phyloP scores from a whole-genome alignment of 2,113 vertebrate genomes.

The Rhinogobius similis region DNA sequence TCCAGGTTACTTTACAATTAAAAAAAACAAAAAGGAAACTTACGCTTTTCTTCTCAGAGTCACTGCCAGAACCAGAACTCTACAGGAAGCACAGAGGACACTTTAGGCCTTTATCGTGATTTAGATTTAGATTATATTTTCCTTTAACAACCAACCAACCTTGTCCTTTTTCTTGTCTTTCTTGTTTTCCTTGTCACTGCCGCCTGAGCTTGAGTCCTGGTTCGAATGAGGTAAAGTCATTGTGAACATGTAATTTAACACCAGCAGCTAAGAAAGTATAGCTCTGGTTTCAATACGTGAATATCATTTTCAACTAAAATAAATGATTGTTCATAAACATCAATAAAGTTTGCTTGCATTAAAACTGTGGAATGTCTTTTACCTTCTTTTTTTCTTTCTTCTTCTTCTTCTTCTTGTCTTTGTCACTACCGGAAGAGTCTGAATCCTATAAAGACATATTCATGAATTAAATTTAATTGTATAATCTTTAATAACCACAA shows the following conservation, averaged over 20 bases:
- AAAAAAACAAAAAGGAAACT: background rate
- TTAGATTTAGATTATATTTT: background rate
- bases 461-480: background rate
- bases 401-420: constrained; percentile 61
- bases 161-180: constrained; percentile 42
- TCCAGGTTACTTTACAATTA: background rate
- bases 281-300: background rate
- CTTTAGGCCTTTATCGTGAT: background rate
- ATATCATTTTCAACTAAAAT: background rate
- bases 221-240: background rate
- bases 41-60: constrained; percentile 34
- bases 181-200: constrained; percentile 45
- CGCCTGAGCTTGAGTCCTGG: constrained; percentile 48
- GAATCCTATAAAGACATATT: constrained; percentile 39
- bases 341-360: no score
- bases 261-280: background rate
- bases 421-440: constrained; percentile 45
- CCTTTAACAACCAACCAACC: background rate
- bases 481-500: background rate
- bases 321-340: no score
- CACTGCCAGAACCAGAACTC: constrained; percentile 34
- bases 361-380: background rate
- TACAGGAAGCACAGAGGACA: background rate
- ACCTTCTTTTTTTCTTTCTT: constrained; percentile 63
- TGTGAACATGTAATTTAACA: background rate